Percentiles rank a stretch among this genome's conserved stretches.
Conservation (phyloP, 1,140 invertebrate genomes). For the Leptinotarsa defecta region DNA sequence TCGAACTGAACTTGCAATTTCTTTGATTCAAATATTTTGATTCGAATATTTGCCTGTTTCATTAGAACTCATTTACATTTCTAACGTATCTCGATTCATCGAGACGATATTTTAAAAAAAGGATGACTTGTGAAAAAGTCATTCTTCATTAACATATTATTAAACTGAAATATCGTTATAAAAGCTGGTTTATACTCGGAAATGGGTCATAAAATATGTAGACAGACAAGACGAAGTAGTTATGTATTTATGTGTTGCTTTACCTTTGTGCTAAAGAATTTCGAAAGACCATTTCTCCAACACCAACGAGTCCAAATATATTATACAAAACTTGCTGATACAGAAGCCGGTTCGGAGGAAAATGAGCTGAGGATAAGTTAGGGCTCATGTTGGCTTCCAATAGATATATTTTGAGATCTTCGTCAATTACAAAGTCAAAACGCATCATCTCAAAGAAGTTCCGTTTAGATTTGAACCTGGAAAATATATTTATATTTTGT, state of each 20-base stretch:
- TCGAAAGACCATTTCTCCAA: constrained; percentile 61
- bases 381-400: constrained; percentile 99
- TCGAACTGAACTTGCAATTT: no score
- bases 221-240: background rate
- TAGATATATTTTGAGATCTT: constrained; percentile 83
- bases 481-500: background rate
- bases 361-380: constrained; percentile 93
- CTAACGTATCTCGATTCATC: no score
- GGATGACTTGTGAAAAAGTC: no score
- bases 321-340: constrained; percentile 94
- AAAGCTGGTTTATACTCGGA: no score
- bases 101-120: no score
- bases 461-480: constrained; percentile 58
- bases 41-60: no score
- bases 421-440: constrained; percentile 92
- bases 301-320: constrained; percentile 80
- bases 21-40: no score
- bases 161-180: no score
- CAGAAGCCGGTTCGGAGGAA: constrained; percentile 81
- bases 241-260: background rate
- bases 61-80: no score
- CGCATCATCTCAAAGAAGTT: constrained; percentile 95
- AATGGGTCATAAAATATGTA: no score
- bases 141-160: no score
- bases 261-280: constrained; percentile 40